A percentile compares a stretch with the other conserved stretches of the same genome.
phyloP scores from a whole-genome alignment of 1,140 invertebrate species.

The Adoxophyes honmai region DNA sequence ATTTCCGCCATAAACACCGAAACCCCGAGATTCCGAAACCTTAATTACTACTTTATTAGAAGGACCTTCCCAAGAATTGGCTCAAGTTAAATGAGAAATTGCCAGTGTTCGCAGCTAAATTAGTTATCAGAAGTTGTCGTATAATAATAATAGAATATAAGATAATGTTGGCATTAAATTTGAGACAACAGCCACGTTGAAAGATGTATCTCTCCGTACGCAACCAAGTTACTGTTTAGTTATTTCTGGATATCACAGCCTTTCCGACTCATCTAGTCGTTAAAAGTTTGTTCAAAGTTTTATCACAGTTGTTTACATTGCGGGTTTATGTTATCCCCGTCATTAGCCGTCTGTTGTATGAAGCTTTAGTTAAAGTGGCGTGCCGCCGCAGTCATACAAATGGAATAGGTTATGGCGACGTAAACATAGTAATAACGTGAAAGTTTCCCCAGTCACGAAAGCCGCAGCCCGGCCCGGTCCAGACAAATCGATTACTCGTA shows the following conservation, averaged over 20 bases:
- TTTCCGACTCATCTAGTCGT: background rate
- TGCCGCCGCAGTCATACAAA: constrained; percentile 31
- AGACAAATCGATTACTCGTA: constrained; percentile 58
- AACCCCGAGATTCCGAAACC: too few relatives aligned
- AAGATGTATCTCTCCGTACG: too few relatives aligned
- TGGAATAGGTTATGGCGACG: constrained; percentile 36
- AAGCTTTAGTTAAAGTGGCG: constrained; percentile 37
- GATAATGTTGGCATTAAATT: too few relatives aligned
- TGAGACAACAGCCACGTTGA: too few relatives aligned
- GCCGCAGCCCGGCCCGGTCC: constrained; percentile 29
- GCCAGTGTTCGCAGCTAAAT: too few relatives aligned
- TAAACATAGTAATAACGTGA: constrained; percentile 40
- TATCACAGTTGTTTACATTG: background rate
- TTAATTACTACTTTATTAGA: too few relatives aligned
- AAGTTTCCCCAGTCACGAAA: constrained; percentile 51
- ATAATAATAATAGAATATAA: too few relatives aligned
- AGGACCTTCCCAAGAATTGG: too few relatives aligned
- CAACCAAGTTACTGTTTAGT: background rate
- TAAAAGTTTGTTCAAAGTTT: constrained; percentile 1
- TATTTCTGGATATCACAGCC: background rate
- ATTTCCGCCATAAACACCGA: too few relatives aligned
- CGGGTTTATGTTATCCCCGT: constrained; percentile 24
- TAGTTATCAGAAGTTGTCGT: too few relatives aligned
- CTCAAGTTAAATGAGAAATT: too few relatives aligned
- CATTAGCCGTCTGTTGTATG: constrained; percentile 28